These are phyloP conservation scores for Trichopria drosophilae DNA, from an alignment of 2,888 invertebrate species.

Conservation along the genomic window DNA sequence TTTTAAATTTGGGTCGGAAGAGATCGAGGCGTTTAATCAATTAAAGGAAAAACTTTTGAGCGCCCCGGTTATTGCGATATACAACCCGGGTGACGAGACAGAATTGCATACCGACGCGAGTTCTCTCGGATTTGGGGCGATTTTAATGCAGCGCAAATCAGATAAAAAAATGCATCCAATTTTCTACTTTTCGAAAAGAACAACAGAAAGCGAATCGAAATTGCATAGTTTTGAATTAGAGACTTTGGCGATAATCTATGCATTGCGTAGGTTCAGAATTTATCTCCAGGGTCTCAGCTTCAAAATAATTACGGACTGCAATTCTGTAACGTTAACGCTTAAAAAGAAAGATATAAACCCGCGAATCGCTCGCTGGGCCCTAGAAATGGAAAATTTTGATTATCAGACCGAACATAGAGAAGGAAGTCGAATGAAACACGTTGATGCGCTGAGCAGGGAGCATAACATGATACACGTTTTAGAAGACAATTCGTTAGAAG, in stretches of 20 bases:
- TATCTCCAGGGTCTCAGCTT: slow-evolving; percentile 42
- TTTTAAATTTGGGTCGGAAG: slow-evolving; percentile 35
- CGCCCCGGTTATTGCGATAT: no score
- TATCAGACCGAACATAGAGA: slow-evolving; percentile 35
- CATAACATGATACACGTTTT: slow-evolving; percentile 8
- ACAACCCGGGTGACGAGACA: slow-evolving; percentile 3
- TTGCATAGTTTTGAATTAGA: slow-evolving; percentile 50
- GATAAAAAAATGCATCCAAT: slow-evolving; percentile 1
- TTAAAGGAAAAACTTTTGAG: neutral
- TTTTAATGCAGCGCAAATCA: slow-evolving; percentile 1
- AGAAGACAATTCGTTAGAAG: slow-evolving; percentile 21
- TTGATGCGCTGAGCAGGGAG: slow-evolving; percentile 37
- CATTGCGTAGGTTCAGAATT: slow-evolving; percentile 40
- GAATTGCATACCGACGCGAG: slow-evolving; percentile 6
- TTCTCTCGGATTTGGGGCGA: slow-evolving; percentile 6
- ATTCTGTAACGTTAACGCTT: slow-evolving; percentile 38
- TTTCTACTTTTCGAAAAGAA: slow-evolving; percentile 42
- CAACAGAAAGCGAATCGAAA: slow-evolving; percentile 40
- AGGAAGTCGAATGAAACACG: slow-evolving; percentile 36
- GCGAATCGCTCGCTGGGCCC: no score
- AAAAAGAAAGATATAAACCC: slow-evolving; percentile 42
- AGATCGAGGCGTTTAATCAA: slow-evolving; percentile 36
- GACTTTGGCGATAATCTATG: slow-evolving; percentile 35
- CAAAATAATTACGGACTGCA: slow-evolving; percentile 44
- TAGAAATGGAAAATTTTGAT: slow-evolving; percentile 36